Evolutionary conservation across 1,140 invertebrate species (phyloP).

Genomic region (Neodiprion fabricii): DNA sequence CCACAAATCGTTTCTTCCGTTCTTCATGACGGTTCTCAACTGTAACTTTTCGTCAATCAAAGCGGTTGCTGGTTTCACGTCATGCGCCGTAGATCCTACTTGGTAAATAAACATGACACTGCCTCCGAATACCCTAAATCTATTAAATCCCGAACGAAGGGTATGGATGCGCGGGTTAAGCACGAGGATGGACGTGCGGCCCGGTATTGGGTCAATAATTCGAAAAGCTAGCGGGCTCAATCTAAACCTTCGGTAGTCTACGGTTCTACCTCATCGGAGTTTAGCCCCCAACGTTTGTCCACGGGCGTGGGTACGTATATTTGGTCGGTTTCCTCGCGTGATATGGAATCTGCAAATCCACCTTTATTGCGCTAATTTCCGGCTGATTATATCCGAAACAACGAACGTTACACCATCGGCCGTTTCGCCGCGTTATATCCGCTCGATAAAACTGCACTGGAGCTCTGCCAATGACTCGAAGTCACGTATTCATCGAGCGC

Average conservation of each 20-base stretch:
- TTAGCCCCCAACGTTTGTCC: background rate
- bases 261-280: background rate
- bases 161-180: background rate
- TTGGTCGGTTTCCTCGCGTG: background rate
- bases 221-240: background rate
- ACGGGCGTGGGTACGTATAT: background rate
- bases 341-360: constrained; percentile 12
- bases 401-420: constrained; percentile 2
- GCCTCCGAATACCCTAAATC: background rate
- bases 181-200: background rate
- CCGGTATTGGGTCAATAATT: background rate
- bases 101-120: too few relatives aligned
- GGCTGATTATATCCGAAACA: constrained; percentile 16
- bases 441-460: constrained; percentile 3
- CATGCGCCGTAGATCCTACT: too few relatives aligned
- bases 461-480: background rate
- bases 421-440: background rate
- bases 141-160: background rate
- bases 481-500: background rate
- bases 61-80: too few relatives aligned
- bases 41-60: too few relatives aligned
- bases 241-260: background rate
- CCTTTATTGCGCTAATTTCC: constrained; percentile 7
- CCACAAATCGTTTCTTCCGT: too few relatives aligned
- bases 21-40: too few relatives aligned